Base-by-base conservation (phyloP, 2,888 invertebrate species). In the Amphiduros pacificus region DNA sequence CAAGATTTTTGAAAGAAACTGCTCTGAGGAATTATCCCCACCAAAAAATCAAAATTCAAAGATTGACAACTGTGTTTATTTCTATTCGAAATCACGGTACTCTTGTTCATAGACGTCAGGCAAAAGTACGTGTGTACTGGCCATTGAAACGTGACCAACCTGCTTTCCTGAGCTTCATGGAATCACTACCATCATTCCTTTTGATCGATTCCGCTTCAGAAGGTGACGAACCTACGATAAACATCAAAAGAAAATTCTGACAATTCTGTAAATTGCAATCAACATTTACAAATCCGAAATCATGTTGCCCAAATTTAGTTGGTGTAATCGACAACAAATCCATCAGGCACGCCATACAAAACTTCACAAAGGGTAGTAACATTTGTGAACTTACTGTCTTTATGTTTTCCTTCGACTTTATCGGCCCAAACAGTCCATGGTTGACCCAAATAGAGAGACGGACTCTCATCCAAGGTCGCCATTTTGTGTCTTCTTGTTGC, bases 401-500 rank as follows among this genome's bases (percentile, higher is more conserved):
- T 48, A 17, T 24, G 36, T 40, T 58, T 53, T 50, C 49, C 51
- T 53, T 57, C 57, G 31, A 61, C 49, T 64, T 72, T 74, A 63
- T 76, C 76, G 63, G 76, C 77, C 81, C 79, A 80, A 64, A 74
- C 73, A 65, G 79, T 73, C 82, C 82, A 82, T 61, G 76, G 72
- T 77, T 80, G 78, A 68, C 80, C 82, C 71, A 77, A 73, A 77
- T 79, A 80, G 68, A 77, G 75, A 74, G 79, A 77, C 70, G 80
- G 80, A 78, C 81, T 81, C 73, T 75, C 77, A 77, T 79, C 81
- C 76, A 76, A 75, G 73, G 80, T 81, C 81, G 82, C 82, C 82
- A 82, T 82, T 80, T 81, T 82, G 72, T 82, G 57, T 68, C 70
- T 74, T 75, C 75, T 77, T 78, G 76, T 78, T 80, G 76, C 78